Percentiles rank a stretch among this genome's conserved stretches.
Conservation (phyloP, 2,888 invertebrate species). For the Ormyrus rosae region DNA sequence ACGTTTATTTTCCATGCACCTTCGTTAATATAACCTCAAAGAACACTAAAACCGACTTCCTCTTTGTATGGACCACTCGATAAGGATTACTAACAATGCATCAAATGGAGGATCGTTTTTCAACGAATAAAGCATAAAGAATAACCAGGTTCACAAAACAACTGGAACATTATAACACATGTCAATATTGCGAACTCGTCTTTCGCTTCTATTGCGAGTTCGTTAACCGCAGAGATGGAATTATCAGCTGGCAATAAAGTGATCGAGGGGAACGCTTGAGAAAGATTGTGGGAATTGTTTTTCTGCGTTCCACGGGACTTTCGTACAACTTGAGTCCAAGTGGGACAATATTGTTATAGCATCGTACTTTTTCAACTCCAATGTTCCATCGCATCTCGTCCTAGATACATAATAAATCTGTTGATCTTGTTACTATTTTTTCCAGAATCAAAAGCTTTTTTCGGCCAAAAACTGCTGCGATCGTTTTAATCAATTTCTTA, state of each 20-base stretch:
- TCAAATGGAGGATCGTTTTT: slow-evolving; percentile 60
- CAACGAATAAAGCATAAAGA: slow-evolving; percentile 56
- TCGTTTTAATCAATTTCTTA: no score
- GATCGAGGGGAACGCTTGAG: slow-evolving; percentile 63
- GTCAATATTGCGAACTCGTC: slow-evolving; percentile 48
- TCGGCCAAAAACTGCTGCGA: slow-evolving; percentile 29
- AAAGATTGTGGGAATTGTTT: slow-evolving; percentile 74
- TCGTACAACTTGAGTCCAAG: slow-evolving; percentile 58
- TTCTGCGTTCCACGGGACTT: slow-evolving; percentile 70
- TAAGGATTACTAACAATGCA: slow-evolving; percentile 50
- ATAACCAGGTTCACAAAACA: slow-evolving; percentile 57
- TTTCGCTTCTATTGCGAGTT: slow-evolving; percentile 52
- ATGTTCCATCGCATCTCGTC: slow-evolving; percentile 53
- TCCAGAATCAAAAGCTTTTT: slow-evolving; percentile 29
- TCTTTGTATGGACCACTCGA: slow-evolving; percentile 58
- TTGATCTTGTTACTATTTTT: slow-evolving; percentile 55
- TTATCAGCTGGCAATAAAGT: slow-evolving; percentile 49
- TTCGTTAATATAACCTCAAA: slow-evolving; percentile 49
- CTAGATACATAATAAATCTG: slow-evolving; percentile 51
- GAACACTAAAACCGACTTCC: slow-evolving; percentile 57
- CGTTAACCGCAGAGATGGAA: slow-evolving; percentile 25
- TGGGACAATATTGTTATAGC: slow-evolving; percentile 71
- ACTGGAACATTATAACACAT: slow-evolving; percentile 56
- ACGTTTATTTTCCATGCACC: slow-evolving; percentile 58
- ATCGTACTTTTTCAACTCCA: slow-evolving; percentile 65